Evolutionary conservation across 1,140 invertebrate species (phyloP), one percentile per base, ranked within the genome.

Genomic region (Calosoma granatense): DNA sequence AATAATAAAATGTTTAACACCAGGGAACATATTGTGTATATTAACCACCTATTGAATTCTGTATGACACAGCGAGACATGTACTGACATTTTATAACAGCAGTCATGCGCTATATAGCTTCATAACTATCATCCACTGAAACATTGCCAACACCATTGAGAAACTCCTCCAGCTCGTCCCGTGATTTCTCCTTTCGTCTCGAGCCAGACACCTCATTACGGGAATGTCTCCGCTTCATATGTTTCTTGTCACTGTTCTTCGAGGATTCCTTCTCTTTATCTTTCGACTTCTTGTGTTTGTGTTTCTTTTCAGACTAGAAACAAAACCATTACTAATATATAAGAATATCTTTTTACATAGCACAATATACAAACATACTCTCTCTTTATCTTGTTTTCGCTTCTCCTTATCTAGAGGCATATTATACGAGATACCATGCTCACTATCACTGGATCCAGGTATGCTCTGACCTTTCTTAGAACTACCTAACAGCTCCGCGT

Each of bases 101-200:
- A n/a, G n/a, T n/a, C n/a, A n/a, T n/a, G n/a, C n/a, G n/a, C 66
- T 73, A 76, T 58, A 82, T 76, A 56, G 78, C 77, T 67, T 82
- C 80, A 58, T 82, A 81, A 52, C 78, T 78, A 30, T 72, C 63
- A 56, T 79, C 78, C 22, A 77, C 64, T 3, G 63, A 65, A 43
- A 70, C 65, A 63, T 71, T 67, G 1, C 65, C 63, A n/a, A 77
- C 67, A 9, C 80, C 79, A 66, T 81, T 81, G 1, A 84, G 70
- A 68, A 86, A 87, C 62, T 85, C 81, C 64, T 86, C 84, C 3
- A 86, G 67, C 64, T 82, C 83, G 57, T 79, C 78, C 43, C 72
- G 68, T 57, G 76, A 71, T 20, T 70, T 74, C 57, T 77, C 72
- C 59, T 77, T 70, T 51, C 76, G 66, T 54, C 60, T 65, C 1